These are phyloP conservation scores for Centropus bengalensis DNA, from an alignment of 2,113 vertebrate species.

Conservation along the genomic window DNA sequence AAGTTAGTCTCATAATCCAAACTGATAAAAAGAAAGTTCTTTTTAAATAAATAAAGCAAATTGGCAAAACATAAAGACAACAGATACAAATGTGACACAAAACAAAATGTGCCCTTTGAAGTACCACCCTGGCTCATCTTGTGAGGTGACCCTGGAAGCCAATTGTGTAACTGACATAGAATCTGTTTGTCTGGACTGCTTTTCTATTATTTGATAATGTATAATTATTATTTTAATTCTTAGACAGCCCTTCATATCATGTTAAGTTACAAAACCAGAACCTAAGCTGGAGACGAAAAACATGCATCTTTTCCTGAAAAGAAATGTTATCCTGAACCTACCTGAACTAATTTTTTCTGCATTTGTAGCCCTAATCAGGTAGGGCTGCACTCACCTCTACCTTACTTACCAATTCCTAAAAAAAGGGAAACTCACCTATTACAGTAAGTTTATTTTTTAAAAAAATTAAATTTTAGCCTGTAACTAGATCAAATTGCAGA, in stretches of 20 bases:
- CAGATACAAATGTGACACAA: background rate
- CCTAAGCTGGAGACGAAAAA: background rate
- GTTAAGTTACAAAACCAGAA: background rate
- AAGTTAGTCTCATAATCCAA: background rate
- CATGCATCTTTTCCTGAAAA: background rate
- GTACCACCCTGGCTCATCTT: background rate
- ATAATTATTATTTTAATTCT: background rate
- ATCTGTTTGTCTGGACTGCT: background rate
- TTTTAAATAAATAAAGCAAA: background rate
- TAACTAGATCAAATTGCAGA: background rate
- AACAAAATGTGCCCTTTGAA: background rate
- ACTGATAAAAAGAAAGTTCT: background rate
- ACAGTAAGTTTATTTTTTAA: background rate
- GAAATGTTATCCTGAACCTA: background rate
- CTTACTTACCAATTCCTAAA: background rate
- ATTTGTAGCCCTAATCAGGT: background rate
- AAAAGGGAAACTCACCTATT: background rate
- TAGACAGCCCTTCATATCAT: background rate
- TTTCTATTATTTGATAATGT: background rate
- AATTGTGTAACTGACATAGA: background rate
- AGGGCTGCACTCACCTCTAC: background rate
- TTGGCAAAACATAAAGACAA: background rate
- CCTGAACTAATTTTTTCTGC: background rate
- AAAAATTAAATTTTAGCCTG: background rate
- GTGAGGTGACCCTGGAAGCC: background rate